Evolutionary conservation across 2,888 invertebrate species (phyloP), one percentile per base, ranked within the genome.

Genomic region (Scaptomyza polygonia): DNA sequence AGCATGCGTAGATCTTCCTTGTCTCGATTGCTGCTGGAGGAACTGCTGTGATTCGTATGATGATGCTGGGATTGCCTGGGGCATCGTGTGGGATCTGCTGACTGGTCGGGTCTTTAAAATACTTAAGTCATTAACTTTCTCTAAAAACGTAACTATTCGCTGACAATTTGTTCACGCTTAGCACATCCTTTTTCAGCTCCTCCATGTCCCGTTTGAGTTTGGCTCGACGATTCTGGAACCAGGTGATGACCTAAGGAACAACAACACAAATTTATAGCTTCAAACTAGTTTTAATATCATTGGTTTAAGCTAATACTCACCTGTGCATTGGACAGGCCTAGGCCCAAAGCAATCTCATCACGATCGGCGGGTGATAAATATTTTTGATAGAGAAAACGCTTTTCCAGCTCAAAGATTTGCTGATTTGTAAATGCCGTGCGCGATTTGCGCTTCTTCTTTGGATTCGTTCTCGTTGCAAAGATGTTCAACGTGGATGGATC

Each of bases 401-500:
- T 98, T 92, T 99, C 99, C 90, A 99, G 93, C 92, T 99, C 98
- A 92, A 98, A 98, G 81, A 99, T 99, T 93, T 99, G 99, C 92
- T 98, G 98, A 92, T 99, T 99, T 66, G 98, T 98, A 93, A 99
- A 99, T 36, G 99, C 99, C 6, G 99, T 99, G 86, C 99, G 94
- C 11, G 98, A 98, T 94, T 99, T 97, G 90, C 98, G 94, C 91
- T 99, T 99, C 94, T 99, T 99, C 92, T 97, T 97, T 88, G 97
- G 96, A 91, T 97, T 97, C 70, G 97, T 96, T 77, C 97, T 94
- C 86, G 95, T 95, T 93, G 97, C 96, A 94, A 97, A 98, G 80
- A 97, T 94, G 92, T 96, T 96, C 79, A 97, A 93, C 92, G 97
- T 97, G 76, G 95, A 95, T 93, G 96, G 96, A 93, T 96, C 97